Evolutionary conservation across 2,888 invertebrate genomes (phyloP), one percentile per base, ranked within the genome.

Genomic region (Lasioglossum leucozonium): DNA sequence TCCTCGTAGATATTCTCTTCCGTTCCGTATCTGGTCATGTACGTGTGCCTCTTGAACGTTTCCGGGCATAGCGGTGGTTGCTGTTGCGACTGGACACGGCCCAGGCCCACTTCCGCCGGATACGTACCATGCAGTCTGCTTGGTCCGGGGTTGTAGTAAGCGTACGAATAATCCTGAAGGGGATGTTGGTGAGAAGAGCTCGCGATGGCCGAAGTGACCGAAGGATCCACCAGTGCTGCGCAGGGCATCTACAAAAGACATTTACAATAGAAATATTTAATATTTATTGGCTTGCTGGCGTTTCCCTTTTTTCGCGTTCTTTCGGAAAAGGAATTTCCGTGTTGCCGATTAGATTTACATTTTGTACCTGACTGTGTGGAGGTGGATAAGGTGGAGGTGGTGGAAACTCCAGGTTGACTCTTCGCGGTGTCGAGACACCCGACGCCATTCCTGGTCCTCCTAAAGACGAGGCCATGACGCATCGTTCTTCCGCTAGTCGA

Each of bases 1-100:
- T 97, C 97, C 94, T 97, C 97, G 94, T 97, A 97, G 93, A 97
- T 97, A 92, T 97, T 97, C 95, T 98, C 98, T 94, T 98, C 98
- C 65, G 98, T 98, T 67, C 98, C 98, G 92, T 98, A 98, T 83
- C 97, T 96, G 4, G 97, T 97, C 74, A 97, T 97, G 92, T 97
- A 97, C 84, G 97, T 97, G 93, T 97, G 97, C 65, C 96, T 95
- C 88, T 96, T 95, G 37, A 95, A 83, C 40, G 93, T 88, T 44
- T 93, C 93, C 72, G 90, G 78, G 55, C 88, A 83, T 26, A 84
- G 73, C 42, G 82, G 85, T 80, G 86, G 86, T 55, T 87, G 86
- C 37, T 87, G 87, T 82, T 94, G 95, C 81, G 94, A 94, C 30
- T 94, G 93, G 78, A 95, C 96, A 94, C 90, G 95, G 94, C 88